A percentile compares a stretch with the other conserved stretches of the same genome.
Conservation (phyloP, 1,140 invertebrate species). For the Apis mellifera region DNA sequence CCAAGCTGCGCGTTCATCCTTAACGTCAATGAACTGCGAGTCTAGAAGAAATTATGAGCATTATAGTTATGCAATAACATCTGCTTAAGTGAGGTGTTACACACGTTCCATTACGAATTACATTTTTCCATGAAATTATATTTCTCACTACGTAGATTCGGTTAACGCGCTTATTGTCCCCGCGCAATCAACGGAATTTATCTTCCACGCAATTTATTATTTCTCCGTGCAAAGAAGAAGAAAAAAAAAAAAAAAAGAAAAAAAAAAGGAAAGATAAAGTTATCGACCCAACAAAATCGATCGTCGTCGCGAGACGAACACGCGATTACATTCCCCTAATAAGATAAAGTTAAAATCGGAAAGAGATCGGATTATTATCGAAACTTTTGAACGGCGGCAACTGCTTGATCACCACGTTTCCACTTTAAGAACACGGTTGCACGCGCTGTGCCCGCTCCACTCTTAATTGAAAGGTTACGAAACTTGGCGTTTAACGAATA, state of each 20-base stretch:
- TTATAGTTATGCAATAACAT: constrained; percentile 15
- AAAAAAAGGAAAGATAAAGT: too few relatives aligned
- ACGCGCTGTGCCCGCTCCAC: constrained; percentile 36
- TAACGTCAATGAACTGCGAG: constrained; percentile 38
- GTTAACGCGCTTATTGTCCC: neutral
- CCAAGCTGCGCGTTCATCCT: constrained; percentile 11
- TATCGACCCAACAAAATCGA: too few relatives aligned
- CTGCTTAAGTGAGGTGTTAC: constrained; percentile 15
- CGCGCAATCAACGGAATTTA: neutral
- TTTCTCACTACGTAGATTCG: neutral
- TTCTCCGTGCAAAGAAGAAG: too few relatives aligned
- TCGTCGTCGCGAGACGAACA: neutral
- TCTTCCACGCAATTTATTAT: neutral
- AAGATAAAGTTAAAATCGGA: constrained; percentile 42
- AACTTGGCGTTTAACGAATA: constrained; percentile 51
- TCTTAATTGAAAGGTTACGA: constrained; percentile 66
- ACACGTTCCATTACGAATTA: constrained; percentile 12
- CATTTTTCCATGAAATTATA: constrained; percentile 7
- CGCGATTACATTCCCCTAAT: neutral
- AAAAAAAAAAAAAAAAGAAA: too few relatives aligned
- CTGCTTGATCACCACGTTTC: constrained; percentile 11
- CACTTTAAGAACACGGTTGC: constrained; percentile 30
- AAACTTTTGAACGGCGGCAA: neutral
- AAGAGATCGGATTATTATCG: constrained; percentile 52
- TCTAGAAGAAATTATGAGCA: constrained; percentile 22